phyloP scores from a whole-genome alignment of 2,888 invertebrate species.

The Corbicula japonica region DNA sequence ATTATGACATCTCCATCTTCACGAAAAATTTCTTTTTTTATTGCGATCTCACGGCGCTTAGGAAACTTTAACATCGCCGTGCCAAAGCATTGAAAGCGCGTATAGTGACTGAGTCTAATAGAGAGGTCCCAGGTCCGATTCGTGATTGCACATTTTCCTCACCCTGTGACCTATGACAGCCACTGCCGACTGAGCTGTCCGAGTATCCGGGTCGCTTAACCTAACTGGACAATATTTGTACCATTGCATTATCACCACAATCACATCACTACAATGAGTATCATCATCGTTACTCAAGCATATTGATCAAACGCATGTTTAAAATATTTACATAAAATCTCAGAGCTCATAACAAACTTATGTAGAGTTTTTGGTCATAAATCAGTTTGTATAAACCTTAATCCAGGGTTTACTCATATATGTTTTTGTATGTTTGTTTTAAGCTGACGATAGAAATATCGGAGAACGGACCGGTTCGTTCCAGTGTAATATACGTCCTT shows the following conservation, averaged over 20 bases:
- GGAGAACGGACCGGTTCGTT: constrained; percentile 58
- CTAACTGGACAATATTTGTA: too few relatives aligned
- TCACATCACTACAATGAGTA: neutral
- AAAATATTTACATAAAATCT: neutral
- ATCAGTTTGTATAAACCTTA: neutral
- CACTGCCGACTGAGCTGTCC: too few relatives aligned
- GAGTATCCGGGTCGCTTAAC: too few relatives aligned
- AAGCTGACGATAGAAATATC: constrained; percentile 62
- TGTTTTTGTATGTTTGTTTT: constrained; percentile 19
- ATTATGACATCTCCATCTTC: too few relatives aligned
- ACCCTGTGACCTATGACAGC: too few relatives aligned
- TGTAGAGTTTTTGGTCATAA: neutral
- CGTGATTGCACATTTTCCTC: too few relatives aligned
- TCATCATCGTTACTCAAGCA: neutral
- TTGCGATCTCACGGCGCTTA: too few relatives aligned
- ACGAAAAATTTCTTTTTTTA: too few relatives aligned
- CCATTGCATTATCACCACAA: neutral
- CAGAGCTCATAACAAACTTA: neutral
- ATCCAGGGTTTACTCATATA: neutral
- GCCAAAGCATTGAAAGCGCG: too few relatives aligned
- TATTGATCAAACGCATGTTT: neutral
- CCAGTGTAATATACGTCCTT: constrained; percentile 59
- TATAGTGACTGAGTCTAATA: too few relatives aligned
- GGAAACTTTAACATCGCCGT: too few relatives aligned
- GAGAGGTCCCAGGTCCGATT: too few relatives aligned